Evolutionary conservation across 2,888 invertebrate genomes (phyloP).

Genomic region (Sycophila texana): DNA sequence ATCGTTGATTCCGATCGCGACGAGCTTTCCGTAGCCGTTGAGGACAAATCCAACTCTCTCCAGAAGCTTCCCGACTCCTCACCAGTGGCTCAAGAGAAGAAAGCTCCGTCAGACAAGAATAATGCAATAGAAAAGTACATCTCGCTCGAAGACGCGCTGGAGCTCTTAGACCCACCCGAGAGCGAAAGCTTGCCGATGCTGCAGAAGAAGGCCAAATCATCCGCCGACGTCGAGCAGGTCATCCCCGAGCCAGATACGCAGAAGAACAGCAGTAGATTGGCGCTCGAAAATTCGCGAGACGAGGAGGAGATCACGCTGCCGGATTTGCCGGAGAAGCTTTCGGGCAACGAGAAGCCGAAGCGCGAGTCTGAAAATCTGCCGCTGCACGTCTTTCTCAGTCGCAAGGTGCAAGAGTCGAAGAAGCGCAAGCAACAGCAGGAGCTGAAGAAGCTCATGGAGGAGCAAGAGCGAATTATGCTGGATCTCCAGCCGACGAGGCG

Average conservation of each 20-base stretch:
- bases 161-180: conserved; percentile 64
- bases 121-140: conserved; percentile 61
- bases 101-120: conserved; percentile 20
- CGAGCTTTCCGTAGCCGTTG: conserved; percentile 47
- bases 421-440: conserved; percentile 69
- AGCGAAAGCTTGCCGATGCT: conserved; percentile 57
- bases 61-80: neutral
- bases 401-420: conserved; percentile 72
- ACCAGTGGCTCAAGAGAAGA: neutral
- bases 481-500: conserved; percentile 71
- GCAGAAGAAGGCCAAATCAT: conserved; percentile 23
- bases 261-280: conserved; percentile 27
- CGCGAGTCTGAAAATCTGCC: conserved; percentile 71
- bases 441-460: conserved; percentile 66
- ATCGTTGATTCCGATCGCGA: conserved; percentile 68
- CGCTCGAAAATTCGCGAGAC: conserved; percentile 17
- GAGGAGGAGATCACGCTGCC: conserved; percentile 61
- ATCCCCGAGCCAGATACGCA: neutral
- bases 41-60: conserved; percentile 34
- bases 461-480: conserved; percentile 66
- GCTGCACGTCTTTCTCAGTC: conserved; percentile 70
- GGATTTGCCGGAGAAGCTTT: conserved; percentile 74
- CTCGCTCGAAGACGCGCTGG: conserved; percentile 69
- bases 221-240: neutral
- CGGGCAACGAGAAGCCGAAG: conserved; percentile 70